phyloP scores from a whole-genome alignment of 2,797 vertebrate genomes.

The Loriculus beryllinus region DNA sequence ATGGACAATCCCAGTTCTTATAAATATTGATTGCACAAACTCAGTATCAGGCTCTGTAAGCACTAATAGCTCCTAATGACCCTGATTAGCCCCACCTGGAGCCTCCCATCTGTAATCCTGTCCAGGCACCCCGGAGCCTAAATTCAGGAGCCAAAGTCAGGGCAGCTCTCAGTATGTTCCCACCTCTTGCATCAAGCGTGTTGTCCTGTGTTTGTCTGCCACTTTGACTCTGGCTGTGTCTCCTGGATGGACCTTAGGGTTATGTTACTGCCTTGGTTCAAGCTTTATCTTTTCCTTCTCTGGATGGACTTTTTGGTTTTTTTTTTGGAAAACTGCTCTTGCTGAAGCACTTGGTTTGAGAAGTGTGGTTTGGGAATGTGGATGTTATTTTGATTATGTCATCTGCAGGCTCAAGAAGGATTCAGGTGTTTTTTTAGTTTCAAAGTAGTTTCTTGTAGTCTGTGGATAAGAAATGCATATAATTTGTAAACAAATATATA shows the following conservation, averaged over 20 bases:
- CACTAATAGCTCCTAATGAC: background rate
- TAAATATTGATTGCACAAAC: background rate
- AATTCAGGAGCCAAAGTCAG: background rate
- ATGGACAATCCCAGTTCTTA: background rate
- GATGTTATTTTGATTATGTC: background rate
- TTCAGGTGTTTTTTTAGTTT: background rate
- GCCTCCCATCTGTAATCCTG: background rate
- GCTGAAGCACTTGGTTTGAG: background rate
- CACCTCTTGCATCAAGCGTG: rapidly evolving
- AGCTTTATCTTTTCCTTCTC: background rate
- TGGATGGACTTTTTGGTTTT: background rate
- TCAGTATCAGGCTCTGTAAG: background rate
- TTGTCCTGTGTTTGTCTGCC: background rate
- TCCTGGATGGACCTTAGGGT: background rate
- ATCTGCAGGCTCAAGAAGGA: background rate
- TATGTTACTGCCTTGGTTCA: background rate
- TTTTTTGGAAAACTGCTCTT: background rate
- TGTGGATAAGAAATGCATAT: background rate
- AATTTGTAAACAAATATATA: background rate
- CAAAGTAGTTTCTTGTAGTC: background rate
- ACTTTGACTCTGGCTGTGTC: background rate
- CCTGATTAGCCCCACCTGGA: background rate
- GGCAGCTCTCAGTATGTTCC: rapidly evolving
- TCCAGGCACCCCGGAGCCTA: too few species aligned
- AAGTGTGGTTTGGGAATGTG: background rate